Percentiles rank a stretch among this genome's conserved stretches.
Evolutionary conservation across 2,888 invertebrate genomes (phyloP).

Genomic region (Drosophila dives): DNA sequence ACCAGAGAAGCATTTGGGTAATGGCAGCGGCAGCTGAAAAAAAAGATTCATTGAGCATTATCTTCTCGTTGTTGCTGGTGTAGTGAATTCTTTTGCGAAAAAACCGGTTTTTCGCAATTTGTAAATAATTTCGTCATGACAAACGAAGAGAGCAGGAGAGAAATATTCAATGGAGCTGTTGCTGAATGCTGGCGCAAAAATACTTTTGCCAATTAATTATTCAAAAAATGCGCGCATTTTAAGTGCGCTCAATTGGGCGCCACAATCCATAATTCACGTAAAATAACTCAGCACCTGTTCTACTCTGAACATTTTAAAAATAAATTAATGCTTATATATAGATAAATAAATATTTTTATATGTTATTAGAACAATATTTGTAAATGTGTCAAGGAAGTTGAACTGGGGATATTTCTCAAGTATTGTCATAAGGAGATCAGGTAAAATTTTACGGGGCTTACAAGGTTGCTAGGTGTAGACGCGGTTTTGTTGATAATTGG

Average conservation of each 20-base stretch:
- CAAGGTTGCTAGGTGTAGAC: slow-evolving; percentile 5
- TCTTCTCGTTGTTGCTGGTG: slow-evolving; percentile 3
- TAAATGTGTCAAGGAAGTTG: neutral
- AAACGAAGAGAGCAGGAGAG: slow-evolving; percentile 34
- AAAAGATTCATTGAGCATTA: slow-evolving; percentile 58
- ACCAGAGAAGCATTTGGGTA: slow-evolving; percentile 21
- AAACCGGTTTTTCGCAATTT: slow-evolving; percentile 72
- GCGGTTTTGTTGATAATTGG: slow-evolving; percentile 12
- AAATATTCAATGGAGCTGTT: slow-evolving; percentile 21
- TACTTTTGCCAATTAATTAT: slow-evolving; percentile 41
- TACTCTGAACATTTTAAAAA: neutral
- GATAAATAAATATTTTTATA: neutral
- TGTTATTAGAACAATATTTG: neutral
- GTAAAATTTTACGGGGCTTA: neutral
- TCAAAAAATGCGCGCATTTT: slow-evolving; percentile 51
- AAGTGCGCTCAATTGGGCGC: slow-evolving; percentile 61
- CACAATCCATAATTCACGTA: slow-evolving; percentile 50
- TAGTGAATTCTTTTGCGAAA: slow-evolving; percentile 34
- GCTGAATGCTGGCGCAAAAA: slow-evolving; percentile 26
- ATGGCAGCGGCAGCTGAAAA: slow-evolving; percentile 35
- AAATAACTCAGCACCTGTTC: slow-evolving; percentile 46
- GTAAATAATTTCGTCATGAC: slow-evolving; percentile 73
- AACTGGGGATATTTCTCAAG: neutral
- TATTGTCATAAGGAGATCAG: neutral
- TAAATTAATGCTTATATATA: slow-evolving; percentile 4